Base-by-base conservation (phyloP, 2,888 invertebrate species). In the Apotomis capreana region DNA sequence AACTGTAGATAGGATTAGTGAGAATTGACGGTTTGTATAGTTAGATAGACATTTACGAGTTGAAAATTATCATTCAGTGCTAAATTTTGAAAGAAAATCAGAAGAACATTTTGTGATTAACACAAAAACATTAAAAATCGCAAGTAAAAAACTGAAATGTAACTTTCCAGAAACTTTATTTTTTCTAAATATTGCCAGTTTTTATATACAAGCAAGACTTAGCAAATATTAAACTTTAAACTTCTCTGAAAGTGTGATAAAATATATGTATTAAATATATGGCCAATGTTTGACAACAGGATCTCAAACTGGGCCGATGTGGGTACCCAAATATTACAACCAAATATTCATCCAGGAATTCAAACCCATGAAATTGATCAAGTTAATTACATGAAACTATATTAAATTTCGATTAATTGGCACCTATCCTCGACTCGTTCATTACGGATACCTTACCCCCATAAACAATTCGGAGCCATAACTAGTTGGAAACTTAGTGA, bases 401-500 rank as follows among this genome's bases (percentile, higher is more conserved):
- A 68, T 72, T 72, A 68, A 68, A 68, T 68, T 70, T 62, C 36
- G 58, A 68, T 63, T 68, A 72, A 68, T 72, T 63, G 68, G 63
- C 68, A 72, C 68, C 63, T 68, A 63, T 54, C 72, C 71, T 51
- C 40, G 61, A 40, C 26, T 52, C 78, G 77, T 79, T 80, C 78
- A 79, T 79, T 75, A 78, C 76, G 75, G 78, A 78, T 75, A 76
- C 74, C 76, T 72, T 76, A 77, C 79, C 80, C 76, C 77, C 74
- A 79, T 83, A 80, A 80, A 78, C 78, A 80, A 79, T 77, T 74
- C 75, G 63, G 73, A 74, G 76, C 75, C 72, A 78, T 82, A 81
- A 83, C 82, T 82, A 83, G 80, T 81, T 77, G 69, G 74, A 69
- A 83, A 83, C 76, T 82, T 81, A 77, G 81, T 83, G 78, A 84